A percentile compares a stretch with the other conserved stretches of the same genome.
These are phyloP conservation scores for Vanessa atalanta DNA, from an alignment of 1,140 invertebrate species.

Conservation along the genomic window DNA sequence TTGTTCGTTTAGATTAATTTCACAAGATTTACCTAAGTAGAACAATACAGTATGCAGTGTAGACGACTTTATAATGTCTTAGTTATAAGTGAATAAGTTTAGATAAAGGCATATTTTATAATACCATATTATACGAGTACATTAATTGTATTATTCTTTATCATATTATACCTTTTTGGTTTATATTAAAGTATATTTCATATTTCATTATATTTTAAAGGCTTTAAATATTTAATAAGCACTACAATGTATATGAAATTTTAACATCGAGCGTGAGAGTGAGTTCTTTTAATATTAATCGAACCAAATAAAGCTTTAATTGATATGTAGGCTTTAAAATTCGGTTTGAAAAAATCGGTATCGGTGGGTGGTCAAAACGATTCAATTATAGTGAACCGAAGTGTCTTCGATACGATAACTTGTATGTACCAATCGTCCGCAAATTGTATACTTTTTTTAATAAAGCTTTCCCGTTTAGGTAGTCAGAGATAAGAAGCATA, in stretches of 20 bases:
- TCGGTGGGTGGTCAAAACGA: not conserved
- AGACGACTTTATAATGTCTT: not conserved
- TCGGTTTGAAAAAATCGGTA: not conserved
- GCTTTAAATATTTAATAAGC: no score
- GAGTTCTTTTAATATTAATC: no score
- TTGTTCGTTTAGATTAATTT: conserved; percentile 4
- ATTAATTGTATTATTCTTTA: no score
- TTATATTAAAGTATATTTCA: no score
- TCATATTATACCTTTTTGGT: no score
- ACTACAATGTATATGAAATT: no score
- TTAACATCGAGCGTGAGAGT: no score
- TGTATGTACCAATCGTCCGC: not conserved
- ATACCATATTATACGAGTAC: no score
- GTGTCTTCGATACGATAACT: not conserved
- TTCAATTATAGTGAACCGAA: not conserved
- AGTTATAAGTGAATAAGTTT: no score
- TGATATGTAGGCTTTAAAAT: not conserved
- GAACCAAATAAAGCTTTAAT: no score
- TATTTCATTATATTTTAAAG: no score
- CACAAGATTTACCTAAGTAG: conserved; percentile 7
- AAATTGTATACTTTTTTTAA: not conserved
- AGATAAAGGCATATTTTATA: no score
- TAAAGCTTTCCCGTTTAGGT: conserved; percentile 1
- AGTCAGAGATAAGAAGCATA: conserved; percentile 27
- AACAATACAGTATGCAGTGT: not conserved